Base-by-base conservation (phyloP, 1,140 invertebrate species). In the Latrodectus geometricus region DNA sequence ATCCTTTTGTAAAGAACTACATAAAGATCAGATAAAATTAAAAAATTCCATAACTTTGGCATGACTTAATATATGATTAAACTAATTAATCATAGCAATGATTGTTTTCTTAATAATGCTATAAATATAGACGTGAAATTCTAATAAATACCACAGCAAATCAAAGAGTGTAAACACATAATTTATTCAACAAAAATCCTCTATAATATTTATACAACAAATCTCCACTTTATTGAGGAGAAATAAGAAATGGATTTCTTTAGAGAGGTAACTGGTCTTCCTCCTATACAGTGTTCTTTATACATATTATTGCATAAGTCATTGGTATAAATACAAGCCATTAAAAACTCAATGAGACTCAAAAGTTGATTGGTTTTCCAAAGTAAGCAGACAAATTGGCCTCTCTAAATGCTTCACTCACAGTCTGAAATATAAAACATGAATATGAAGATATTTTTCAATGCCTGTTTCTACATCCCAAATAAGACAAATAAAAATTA, bases 321-420 rank as follows among this genome's bases (percentile, higher is more conserved):
- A 35, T 61, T 61, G 17, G 54, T 61, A 14, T 17, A 61, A 17
- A 61, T 61, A 61, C 35, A 35, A 35, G 35, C 35, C 35, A 35
- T 35, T 35, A 35, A 35, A 61, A 61, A 61, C 54, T 73, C 70
- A 48, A 14, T 61, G 54, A 11, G 54, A 17, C 20, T 90, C 91
- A 93, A 92, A 98, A 99, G 92, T 99, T 99, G 91, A 99, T 99
- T 35, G 99, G 94, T 93, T 99, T 99, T 88, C 99, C 99, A 91
- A 94, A 97, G 90, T 97, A 99, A 4, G 98, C 98, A 21, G 96
- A 95, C 54, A 99, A 91, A 91, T 99, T 97, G 11, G 98, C 99
- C 93, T 99, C 99, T 91, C 98, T 94, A 79, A 99, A 93, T 2
- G 99, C 98, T 93, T 99, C 99, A 4, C 98, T 94, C 89, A 97